These are phyloP conservation scores for Oreamnos americanus DNA, from an alignment of 2,113 vertebrate genomes.

Conservation along the genomic window DNA sequence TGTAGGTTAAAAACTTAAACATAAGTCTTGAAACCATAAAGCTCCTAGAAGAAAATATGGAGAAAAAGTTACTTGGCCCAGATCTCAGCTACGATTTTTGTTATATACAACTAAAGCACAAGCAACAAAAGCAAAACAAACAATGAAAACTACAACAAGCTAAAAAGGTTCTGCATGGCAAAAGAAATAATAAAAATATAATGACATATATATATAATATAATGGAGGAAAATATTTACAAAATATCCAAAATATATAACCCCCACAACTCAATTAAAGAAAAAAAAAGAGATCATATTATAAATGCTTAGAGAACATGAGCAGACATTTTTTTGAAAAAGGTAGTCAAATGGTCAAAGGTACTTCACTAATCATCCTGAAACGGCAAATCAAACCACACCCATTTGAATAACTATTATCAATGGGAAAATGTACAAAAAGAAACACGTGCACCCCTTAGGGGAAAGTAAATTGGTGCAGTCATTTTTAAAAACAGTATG, in stretches of 20 bases:
- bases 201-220: neutral
- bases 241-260: neutral
- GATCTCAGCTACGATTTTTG: neutral
- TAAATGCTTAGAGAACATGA: neutral
- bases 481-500: neutral
- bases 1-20: neutral
- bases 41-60: neutral
- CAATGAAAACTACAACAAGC: neutral
- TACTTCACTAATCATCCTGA: neutral
- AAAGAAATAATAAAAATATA: neutral
- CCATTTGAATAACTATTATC: neutral
- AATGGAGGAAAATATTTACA: neutral
- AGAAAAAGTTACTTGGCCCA: neutral
- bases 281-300: neutral
- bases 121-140: neutral
- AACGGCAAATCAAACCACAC: neutral
- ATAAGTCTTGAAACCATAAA: neutral
- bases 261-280: neutral
- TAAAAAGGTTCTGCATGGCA: neutral
- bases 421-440: neutral
- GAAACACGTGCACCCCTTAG: neutral
- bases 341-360: neutral
- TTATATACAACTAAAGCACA: neutral
- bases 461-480: neutral
- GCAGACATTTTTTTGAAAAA: neutral